Evolutionary conservation across 2,113 vertebrate species (phyloP).

Genomic region (Platysternon megacephalum): DNA sequence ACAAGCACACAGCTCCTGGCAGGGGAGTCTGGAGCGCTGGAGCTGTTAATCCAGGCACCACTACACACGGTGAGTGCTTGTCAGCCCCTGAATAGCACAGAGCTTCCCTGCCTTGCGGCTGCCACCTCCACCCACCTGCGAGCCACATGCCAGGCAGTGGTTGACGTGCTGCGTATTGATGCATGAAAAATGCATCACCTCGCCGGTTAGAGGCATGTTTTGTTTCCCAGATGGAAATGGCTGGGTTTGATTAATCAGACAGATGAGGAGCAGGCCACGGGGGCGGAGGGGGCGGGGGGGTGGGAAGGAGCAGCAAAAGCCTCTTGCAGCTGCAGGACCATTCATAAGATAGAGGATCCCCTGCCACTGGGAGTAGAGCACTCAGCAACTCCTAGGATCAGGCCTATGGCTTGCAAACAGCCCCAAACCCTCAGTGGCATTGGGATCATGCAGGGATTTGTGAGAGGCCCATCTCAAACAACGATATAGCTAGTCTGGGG

Average conservation of each 20-base stretch:
- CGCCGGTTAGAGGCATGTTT: fast-evolving
- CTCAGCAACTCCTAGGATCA: neutral
- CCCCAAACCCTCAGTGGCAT: fast-evolving
- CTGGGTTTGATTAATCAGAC: neutral
- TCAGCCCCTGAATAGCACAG: neutral
- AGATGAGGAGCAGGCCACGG: fast-evolving
- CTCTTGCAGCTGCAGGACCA: fast-evolving
- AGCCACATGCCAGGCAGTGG: fast-evolving
- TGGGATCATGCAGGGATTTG: neutral
- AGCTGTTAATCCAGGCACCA: neutral
- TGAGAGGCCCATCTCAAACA: fast-evolving
- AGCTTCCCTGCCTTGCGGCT: neutral
- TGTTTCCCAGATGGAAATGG: neutral
- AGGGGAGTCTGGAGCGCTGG: neutral
- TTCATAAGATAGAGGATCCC: neutral
- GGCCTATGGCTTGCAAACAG: fast-evolving
- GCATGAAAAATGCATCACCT: fast-evolving
- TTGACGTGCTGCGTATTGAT: fast-evolving
- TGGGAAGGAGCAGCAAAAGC: neutral
- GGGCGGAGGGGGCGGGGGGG: too few relatives aligned
- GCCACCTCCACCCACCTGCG: neutral
- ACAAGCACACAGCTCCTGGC: neutral
- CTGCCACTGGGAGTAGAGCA: neutral
- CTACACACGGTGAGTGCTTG: neutral
- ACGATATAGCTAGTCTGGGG: fast-evolving